phyloP scores from a whole-genome alignment of 2,888 invertebrate genomes.

The Cosmopolites sordidus region DNA sequence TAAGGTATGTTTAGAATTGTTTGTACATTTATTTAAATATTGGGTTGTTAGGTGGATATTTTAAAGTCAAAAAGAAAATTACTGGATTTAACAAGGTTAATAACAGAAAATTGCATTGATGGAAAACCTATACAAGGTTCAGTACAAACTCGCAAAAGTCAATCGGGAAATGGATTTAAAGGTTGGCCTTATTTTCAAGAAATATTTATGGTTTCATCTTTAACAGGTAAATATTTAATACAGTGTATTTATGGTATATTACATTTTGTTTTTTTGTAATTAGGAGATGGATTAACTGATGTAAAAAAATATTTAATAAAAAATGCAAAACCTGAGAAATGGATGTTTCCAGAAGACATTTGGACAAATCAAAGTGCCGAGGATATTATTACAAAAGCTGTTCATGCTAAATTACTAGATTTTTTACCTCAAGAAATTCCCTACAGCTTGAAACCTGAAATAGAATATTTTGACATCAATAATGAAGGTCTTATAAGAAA shows the following conservation, averaged over 20 bases:
- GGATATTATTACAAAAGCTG: conserved; percentile 65
- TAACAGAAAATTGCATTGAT: conserved; percentile 57
- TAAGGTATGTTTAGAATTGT: conserved; percentile 58
- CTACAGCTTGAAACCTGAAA: conserved; percentile 61
- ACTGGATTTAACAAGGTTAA: conserved; percentile 63
- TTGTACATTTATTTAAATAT: neutral
- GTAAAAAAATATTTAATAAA: conserved; percentile 59
- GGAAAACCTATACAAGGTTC: conserved; percentile 37
- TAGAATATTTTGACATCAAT: conserved; percentile 63
- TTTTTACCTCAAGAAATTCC: conserved; percentile 82
- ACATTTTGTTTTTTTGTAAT: neutral
- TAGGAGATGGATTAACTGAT: conserved; percentile 43
- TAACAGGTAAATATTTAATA: conserved; percentile 53
- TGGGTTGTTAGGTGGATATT: conserved; percentile 58
- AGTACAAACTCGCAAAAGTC: conserved; percentile 26
- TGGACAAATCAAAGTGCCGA: conserved; percentile 74
- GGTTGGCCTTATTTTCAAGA: conserved; percentile 79
- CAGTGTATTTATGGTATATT: too few species aligned
- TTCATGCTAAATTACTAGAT: conserved; percentile 81
- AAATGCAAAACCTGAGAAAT: conserved; percentile 60
- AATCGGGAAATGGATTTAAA: conserved; percentile 30
- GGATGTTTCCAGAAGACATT: conserved; percentile 62
- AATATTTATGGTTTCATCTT: conserved; percentile 88
- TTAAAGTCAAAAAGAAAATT: conserved; percentile 68
- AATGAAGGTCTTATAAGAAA: conserved; percentile 49